Conservation (phyloP, 2,113 vertebrate species). For the Drymodes brunneopygia region DNA sequence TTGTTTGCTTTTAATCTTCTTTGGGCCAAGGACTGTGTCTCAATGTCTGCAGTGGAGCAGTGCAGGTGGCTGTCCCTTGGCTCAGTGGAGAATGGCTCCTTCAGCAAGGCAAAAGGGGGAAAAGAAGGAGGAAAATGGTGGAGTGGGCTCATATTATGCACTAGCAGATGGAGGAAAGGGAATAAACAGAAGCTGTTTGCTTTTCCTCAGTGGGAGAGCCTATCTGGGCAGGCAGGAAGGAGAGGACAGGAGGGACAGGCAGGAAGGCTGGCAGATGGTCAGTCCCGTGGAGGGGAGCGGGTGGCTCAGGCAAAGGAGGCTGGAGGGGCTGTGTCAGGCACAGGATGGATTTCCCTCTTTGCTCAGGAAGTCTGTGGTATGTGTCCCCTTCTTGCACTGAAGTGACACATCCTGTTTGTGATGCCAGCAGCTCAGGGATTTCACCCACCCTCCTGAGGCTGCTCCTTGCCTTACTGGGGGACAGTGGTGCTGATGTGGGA, state of each 20-base stretch:
- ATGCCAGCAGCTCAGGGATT: not conserved
- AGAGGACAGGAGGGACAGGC: not conserved
- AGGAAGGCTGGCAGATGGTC: slow-evolving; percentile 26
- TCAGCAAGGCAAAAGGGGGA: not conserved
- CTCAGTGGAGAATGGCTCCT: not conserved
- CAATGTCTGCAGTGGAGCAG: not conserved
- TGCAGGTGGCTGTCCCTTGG: not conserved
- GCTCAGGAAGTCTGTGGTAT: not conserved
- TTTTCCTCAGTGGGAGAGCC: not conserved
- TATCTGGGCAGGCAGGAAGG: slow-evolving; percentile 2
- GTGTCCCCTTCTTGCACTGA: not conserved
- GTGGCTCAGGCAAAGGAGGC: not conserved
- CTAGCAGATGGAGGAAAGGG: slow-evolving; percentile 17
- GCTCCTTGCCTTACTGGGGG: not conserved
- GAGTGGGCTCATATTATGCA: not conserved
- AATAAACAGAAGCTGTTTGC: slow-evolving; percentile 32
- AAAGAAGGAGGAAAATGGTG: not conserved
- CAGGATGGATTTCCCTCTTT: not conserved
- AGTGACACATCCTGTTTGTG: not conserved
- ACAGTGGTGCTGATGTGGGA: not conserved
- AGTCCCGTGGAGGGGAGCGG: rapidly evolving
- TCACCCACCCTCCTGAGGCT: not conserved
- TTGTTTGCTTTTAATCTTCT: not conserved
- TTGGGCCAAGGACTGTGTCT: not conserved
- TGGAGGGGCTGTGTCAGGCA: not conserved